Evolutionary conservation across 2,888 invertebrate genomes (phyloP).

Genomic region (Anthrax anthrax): DNA sequence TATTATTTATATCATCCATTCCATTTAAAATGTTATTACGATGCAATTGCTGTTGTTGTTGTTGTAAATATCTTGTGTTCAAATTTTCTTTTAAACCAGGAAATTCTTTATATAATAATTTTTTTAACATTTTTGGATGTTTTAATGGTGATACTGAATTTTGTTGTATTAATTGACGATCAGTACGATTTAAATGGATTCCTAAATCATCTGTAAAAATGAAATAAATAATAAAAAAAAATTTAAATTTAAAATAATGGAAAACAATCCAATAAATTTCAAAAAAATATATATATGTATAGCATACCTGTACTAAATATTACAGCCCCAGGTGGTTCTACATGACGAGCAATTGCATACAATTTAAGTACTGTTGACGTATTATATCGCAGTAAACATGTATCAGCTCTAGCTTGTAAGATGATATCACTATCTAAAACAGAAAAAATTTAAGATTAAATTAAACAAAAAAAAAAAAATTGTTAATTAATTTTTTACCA

Average conservation of each 20-base stretch:
- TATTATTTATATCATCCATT: background rate
- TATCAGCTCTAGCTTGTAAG: slow-evolving; percentile 39
- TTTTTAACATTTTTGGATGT: slow-evolving; percentile 33
- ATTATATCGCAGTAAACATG: slow-evolving; percentile 56
- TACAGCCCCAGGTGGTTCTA: slow-evolving; percentile 54
- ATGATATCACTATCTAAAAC: slow-evolving; percentile 30
- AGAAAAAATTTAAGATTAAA: background rate
- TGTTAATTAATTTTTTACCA: slow-evolving; percentile 14
- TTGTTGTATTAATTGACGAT: slow-evolving; percentile 20
- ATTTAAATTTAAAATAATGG: background rate
- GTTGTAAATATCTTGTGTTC: too few relatives aligned
- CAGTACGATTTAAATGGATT: slow-evolving; percentile 30
- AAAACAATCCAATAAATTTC: too few relatives aligned
- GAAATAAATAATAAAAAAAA: background rate
- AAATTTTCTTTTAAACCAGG: background rate
- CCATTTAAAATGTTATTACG: background rate
- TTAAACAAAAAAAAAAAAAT: background rate
- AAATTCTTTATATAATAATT: slow-evolving; percentile 16
- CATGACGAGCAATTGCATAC: slow-evolving; percentile 45
- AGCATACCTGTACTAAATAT: slow-evolving; percentile 52
- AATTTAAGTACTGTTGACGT: slow-evolving; percentile 49
- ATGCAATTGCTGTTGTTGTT: background rate
- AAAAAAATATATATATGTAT: too few relatives aligned
- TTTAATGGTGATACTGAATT: slow-evolving; percentile 25
- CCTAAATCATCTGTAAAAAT: slow-evolving; percentile 25